phyloP scores from a whole-genome alignment of 2,113 vertebrate species.

The Astur gentilis region DNA sequence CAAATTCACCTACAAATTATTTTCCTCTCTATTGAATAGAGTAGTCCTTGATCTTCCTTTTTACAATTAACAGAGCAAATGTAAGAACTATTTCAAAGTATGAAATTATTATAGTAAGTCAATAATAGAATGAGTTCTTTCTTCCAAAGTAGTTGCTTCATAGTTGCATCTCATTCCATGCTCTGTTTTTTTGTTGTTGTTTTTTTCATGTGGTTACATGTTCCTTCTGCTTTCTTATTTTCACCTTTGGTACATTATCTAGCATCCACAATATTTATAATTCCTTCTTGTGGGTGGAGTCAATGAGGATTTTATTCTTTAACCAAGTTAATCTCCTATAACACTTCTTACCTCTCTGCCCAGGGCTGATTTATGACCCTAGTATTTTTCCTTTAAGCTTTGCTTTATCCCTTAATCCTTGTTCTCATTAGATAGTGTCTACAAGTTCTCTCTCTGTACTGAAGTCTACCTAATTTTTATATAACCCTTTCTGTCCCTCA shows the following conservation, averaged over 20 bases:
- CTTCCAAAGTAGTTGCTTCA: not conserved
- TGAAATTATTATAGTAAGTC: not conserved
- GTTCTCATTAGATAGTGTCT: not conserved
- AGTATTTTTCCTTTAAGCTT: not conserved
- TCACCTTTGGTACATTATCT: not conserved
- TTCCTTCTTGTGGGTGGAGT: not conserved
- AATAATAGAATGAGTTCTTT: not conserved
- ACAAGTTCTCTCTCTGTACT: not conserved
- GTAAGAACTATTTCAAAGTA: not conserved
- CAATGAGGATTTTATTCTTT: not conserved
- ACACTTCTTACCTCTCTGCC: not conserved
- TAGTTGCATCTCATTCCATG: not conserved
- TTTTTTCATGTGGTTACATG: not conserved
- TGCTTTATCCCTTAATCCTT: not conserved
- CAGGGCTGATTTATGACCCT: not conserved
- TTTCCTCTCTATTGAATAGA: not conserved
- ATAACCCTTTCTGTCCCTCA: not conserved
- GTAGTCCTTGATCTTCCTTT: not conserved
- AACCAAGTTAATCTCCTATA: not conserved
- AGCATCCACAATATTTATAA: not conserved
- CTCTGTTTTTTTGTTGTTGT: not conserved
- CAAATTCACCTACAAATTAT: not conserved
- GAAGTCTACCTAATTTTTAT: not conserved
- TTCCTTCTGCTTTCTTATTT: not conserved
- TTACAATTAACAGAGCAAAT: not conserved